These are phyloP conservation scores for Eretmocerus hayati DNA, from an alignment of 2,888 invertebrate species.

Conservation along the genomic window DNA sequence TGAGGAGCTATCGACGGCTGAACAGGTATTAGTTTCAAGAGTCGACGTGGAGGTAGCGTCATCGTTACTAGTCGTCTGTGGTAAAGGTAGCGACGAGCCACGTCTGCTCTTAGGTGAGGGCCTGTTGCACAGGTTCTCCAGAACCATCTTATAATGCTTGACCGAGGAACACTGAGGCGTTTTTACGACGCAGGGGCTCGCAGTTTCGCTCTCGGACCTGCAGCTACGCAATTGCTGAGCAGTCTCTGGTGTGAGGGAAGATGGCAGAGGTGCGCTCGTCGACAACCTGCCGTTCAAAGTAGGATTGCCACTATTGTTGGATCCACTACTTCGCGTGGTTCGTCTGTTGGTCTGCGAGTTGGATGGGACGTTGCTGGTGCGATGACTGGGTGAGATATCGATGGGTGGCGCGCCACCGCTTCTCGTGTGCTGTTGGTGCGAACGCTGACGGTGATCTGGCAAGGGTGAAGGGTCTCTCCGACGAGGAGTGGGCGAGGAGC, in stretches of 20 bases:
- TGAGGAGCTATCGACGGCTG: too few relatives aligned
- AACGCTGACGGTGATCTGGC: constrained; percentile 13
- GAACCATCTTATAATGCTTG: constrained; percentile 50
- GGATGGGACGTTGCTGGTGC: background rate
- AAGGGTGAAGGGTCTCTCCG: constrained; percentile 32
- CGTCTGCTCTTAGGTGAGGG: constrained; percentile 39
- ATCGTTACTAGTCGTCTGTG: constrained; percentile 28
- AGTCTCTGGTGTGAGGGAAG: constrained; percentile 44
- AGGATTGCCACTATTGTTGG: constrained; percentile 23
- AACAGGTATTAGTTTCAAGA: too few relatives aligned
- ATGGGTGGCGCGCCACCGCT: constrained; percentile 13
- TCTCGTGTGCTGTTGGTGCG: background rate
- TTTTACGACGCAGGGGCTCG: constrained; percentile 46
- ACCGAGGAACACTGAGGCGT: constrained; percentile 51
- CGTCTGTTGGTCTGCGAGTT: too few relatives aligned
- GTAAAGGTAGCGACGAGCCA: too few relatives aligned
- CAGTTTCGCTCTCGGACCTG: constrained; percentile 44
- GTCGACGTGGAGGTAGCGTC: too few relatives aligned
- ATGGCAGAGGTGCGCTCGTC: constrained; percentile 41
- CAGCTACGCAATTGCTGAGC: constrained; percentile 37
- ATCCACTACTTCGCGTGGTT: background rate
- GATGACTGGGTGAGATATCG: constrained; percentile 24
- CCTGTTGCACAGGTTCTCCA: constrained; percentile 49
- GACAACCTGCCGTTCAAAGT: constrained; percentile 40
- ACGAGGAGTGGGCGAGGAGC: constrained; percentile 37